A percentile compares a stretch with the other conserved stretches of the same genome.
phyloP scores from a whole-genome alignment of 2,888 invertebrate genomes.

The Thelaira solivaga region DNA sequence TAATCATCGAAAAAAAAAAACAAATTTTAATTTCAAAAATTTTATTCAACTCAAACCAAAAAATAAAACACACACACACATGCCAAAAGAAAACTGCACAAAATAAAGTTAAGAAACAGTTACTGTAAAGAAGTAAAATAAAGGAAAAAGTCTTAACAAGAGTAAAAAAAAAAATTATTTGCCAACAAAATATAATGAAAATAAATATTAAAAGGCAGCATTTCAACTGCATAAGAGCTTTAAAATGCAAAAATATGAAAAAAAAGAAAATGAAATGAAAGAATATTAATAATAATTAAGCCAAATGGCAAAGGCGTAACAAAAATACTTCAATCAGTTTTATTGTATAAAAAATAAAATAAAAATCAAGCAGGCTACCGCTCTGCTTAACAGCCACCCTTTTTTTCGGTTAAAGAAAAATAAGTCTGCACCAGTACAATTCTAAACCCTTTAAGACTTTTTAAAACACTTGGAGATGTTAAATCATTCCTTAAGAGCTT shows the following conservation, averaged over 20 bases:
- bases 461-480: slow-evolving; percentile 58
- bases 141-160: not conserved
- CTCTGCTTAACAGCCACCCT: slow-evolving; percentile 38
- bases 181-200: not conserved
- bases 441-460: slow-evolving; percentile 58
- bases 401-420: slow-evolving; percentile 68
- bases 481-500: slow-evolving; percentile 58
- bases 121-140: slow-evolving; percentile 8
- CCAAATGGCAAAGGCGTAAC: slow-evolving; percentile 18
- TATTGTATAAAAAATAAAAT: not conserved
- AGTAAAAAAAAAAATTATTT: not conserved
- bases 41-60: slow-evolving; percentile 55
- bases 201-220: not conserved
- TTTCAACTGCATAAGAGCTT: slow-evolving; percentile 27
- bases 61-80: no score
- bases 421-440: slow-evolving; percentile 60
- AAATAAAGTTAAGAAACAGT: slow-evolving; percentile 38
- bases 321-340: not conserved
- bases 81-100: slow-evolving; percentile 9
- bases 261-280: not conserved
- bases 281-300: slow-evolving; percentile 57
- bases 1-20: slow-evolving; percentile 11
- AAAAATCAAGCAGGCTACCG: not conserved
- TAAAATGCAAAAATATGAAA: slow-evolving; percentile 13
- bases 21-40: slow-evolving; percentile 63